These are phyloP conservation scores for Trichonephila inaurata DNA, from an alignment of 1,140 invertebrate species.

Conservation along the genomic window DNA sequence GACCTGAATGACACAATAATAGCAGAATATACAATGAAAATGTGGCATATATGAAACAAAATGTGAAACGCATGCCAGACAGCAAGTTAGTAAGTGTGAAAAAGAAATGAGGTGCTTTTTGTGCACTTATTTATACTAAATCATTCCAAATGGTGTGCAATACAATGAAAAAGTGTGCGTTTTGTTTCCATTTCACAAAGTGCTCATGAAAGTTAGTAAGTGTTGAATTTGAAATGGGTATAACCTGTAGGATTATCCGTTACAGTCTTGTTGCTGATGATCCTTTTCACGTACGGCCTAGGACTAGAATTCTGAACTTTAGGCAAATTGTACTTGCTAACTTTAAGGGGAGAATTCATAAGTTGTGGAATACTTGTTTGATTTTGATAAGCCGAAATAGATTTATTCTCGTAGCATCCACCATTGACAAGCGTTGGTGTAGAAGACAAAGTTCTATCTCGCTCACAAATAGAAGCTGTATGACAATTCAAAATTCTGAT, in stretches of 20 bases:
- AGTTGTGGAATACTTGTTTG: background rate
- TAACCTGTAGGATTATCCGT: conserved; percentile 50
- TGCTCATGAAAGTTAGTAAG: background rate
- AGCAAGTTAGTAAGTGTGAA: background rate
- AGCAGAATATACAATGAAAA: no score
- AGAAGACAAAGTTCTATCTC: background rate
- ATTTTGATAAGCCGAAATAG: background rate
- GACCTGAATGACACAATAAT: no score
- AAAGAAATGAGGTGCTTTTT: background rate
- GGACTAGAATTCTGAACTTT: conserved; percentile 40
- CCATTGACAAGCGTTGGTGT: background rate
- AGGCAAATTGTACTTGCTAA: background rate
- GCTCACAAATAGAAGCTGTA: background rate
- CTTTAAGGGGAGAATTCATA: background rate
- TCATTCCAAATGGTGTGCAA: background rate
- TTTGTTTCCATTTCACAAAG: background rate
- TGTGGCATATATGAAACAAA: no score
- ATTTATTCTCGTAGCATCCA: background rate
- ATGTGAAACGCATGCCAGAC: background rate
- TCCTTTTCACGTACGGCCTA: conserved; percentile 23
- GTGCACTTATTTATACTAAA: background rate
- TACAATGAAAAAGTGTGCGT: background rate
- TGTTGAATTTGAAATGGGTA: conserved; percentile 2
- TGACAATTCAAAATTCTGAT: no score
- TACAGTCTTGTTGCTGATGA: background rate